Evolutionary conservation across 2,797 vertebrate species (phyloP), one percentile per base, ranked within the genome.

Genomic region (Hybognathus amarus): DNA sequence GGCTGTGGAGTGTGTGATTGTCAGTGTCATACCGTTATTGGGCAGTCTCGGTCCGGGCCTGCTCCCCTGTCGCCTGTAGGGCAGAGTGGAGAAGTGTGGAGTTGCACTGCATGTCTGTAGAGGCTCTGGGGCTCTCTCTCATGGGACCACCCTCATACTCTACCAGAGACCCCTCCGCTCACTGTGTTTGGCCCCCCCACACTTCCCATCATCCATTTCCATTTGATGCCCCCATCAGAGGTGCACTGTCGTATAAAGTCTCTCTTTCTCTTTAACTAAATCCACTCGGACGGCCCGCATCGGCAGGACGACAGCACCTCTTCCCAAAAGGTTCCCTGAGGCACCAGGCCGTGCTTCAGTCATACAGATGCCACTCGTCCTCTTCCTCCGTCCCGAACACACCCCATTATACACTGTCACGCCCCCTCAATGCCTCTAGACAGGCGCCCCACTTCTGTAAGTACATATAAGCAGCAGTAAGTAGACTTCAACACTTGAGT

Each of bases 271-370:
- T 90, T 89, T 88, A 87, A 89, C 85, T 93, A 89, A 92, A 90
- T 82, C 90, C 90, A 71, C 92, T 64, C 54, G 87, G 93, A 92
- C 84, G 92, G 90, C 91, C 91, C 91, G 90, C 92, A 86, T 90
- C 87, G 90, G 78, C 94, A 95, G 95, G 94, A 95, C 94, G 94
- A 93, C 95, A 94, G 91, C 93, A 94, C 92, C 93, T 94, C 91
- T 94, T 93, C 87, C 94, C 94, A 93, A 94, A 94, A 94, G 94
- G 93, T 91, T 93, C 94, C 91, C 88, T 94, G 94, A 94, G 94
- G 93, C 94, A 95, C 94, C 94, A 94, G 94, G 94, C 94, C 89
- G 93, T 95, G 94, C 93, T 94, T 91, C 94, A 95, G 88, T 95
- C 92, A 94, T 89, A 94, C 93, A 94, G 94, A 93, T 91, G 94